Evolutionary conservation across 1,140 invertebrate species (phyloP).

Genomic region (Pogonomyrmex barbatus): DNA sequence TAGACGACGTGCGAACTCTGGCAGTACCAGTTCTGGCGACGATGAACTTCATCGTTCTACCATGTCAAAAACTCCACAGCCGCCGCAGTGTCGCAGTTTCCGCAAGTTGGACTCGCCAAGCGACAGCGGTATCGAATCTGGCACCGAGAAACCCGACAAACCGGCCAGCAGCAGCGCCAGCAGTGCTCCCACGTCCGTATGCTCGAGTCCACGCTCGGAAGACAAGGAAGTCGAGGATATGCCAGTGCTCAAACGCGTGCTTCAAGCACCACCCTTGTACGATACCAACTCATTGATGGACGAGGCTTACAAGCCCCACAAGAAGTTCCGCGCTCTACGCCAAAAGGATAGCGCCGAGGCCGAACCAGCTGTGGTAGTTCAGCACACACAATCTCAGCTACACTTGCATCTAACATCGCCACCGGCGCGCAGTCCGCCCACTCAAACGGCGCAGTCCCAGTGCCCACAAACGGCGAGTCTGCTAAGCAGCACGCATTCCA

Average conservation of each 20-base stretch:
- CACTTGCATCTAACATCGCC: constrained; percentile 86
- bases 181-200: constrained; percentile 91
- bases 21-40: constrained; percentile 91
- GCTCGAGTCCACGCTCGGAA: constrained; percentile 94
- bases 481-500: constrained; percentile 94
- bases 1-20: constrained; percentile 91
- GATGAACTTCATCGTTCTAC: constrained; percentile 90
- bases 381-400: constrained; percentile 82
- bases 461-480: constrained; percentile 83
- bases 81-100: constrained; percentile 87
- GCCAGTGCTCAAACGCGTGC: constrained; percentile 96
- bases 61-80: constrained; percentile 86
- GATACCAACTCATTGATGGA: constrained; percentile 96
- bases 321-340: constrained; percentile 95
- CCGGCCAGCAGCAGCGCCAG: constrained; percentile 89
- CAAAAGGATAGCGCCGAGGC: constrained; percentile 93
- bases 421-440: constrained; percentile 78
- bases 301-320: constrained; percentile 97
- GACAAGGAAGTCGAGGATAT: constrained; percentile 96
- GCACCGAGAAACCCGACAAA: constrained; percentile 94
- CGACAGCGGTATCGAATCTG: constrained; percentile 96
- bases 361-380: constrained; percentile 87
- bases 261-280: constrained; percentile 96
- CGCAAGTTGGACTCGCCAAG: constrained; percentile 95
- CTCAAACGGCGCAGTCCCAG: constrained; percentile 81